phyloP scores from a whole-genome alignment of 2,888 invertebrate genomes.

The Pyrgus malvae region DNA sequence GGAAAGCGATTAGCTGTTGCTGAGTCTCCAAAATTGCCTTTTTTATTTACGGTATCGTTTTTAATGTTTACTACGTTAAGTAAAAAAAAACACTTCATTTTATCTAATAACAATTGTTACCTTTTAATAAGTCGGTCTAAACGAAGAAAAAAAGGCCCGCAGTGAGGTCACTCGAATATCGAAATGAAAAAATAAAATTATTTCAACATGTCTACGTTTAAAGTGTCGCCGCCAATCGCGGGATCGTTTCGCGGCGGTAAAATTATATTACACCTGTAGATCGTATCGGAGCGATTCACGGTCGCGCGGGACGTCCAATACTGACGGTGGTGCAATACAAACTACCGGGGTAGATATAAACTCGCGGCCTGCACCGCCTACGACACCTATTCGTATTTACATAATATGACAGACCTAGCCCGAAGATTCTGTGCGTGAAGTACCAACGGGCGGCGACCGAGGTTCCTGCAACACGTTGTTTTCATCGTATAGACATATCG shows the following conservation, averaged over 20 bases:
- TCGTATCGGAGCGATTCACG: conserved; percentile 13
- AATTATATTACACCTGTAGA: conserved; percentile 31
- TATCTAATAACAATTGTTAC: conserved; percentile 11
- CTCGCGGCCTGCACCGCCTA: conserved; percentile 13
- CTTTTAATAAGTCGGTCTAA: conserved; percentile 5
- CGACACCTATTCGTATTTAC: conserved; percentile 14
- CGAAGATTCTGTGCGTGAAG: background rate
- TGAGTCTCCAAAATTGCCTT: conserved; percentile 2
- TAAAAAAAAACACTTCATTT: background rate
- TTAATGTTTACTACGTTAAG: background rate
- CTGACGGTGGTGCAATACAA: conserved; percentile 33
- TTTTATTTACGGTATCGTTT: conserved; percentile 7
- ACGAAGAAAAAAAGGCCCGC: conserved; percentile 22
- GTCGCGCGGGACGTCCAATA: conserved; percentile 32
- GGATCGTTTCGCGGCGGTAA: conserved; percentile 9
- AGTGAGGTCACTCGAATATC: conserved; percentile 16
- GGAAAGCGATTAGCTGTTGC: conserved; percentile 13
- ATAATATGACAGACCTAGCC: conserved; percentile 14
- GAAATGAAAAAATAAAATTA: conserved; percentile 42
- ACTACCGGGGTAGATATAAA: conserved; percentile 25
- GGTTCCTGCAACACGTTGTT: too few species aligned
- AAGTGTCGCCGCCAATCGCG: conserved; percentile 7
- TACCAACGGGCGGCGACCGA: background rate
- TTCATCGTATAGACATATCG: too few species aligned
- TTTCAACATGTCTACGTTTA: conserved; percentile 40